Base-by-base conservation (phyloP, 2,113 vertebrate genomes). In the Prietella phreatophila region DNA sequence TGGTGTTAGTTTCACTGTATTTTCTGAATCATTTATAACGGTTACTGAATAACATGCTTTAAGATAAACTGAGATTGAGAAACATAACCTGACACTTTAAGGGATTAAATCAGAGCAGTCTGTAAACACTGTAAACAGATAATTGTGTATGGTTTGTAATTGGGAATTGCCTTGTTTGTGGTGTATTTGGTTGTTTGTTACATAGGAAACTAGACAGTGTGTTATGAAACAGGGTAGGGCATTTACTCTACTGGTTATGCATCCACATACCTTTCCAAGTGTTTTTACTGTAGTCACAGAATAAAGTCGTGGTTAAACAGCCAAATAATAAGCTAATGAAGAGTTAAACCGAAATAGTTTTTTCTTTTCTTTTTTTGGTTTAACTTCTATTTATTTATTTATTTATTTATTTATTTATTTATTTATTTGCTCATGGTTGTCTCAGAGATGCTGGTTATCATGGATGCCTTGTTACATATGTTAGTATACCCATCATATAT, bases 401-500 rank as follows among this genome's bases (percentile, higher is more conserved):
- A 5, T 42, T 42, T n/a, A n/a, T n/a, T 42, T 42, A 25, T 25
- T 25, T 58, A 20, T 55, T 47, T 78, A 36, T 36, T 36, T 36
- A 36, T 14, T 50, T 25, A n/a, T 56, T 30, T 80, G 14, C n/a
- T 19, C 39, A 5, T 13, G 8, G 71, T 25, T 50, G 47, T 47
- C 65, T 22, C 42, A 36, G 19, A 39, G 39, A 36, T n/a, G 73
- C 58, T 65, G 13, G 73, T 58, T 84, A 85, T 86, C 71, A 55
- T 27, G 73, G 61, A 85, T 86, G 14, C 82, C 91, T 91, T 88
- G 82, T 86, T 86, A 85, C 91, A 80, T 91, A 92, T 91, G 5
- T 80, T 89, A 91, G 93, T 89, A 61, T 73, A 60, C 86, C 61
- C 13, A 79, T 58, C 85, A 89, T 60, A 87, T 33, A 82, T 42